Evolutionary conservation across 2,113 vertebrate genomes (phyloP), one percentile per base, ranked within the genome.

Genomic region (Gasterosteus nipponicus): DNA sequence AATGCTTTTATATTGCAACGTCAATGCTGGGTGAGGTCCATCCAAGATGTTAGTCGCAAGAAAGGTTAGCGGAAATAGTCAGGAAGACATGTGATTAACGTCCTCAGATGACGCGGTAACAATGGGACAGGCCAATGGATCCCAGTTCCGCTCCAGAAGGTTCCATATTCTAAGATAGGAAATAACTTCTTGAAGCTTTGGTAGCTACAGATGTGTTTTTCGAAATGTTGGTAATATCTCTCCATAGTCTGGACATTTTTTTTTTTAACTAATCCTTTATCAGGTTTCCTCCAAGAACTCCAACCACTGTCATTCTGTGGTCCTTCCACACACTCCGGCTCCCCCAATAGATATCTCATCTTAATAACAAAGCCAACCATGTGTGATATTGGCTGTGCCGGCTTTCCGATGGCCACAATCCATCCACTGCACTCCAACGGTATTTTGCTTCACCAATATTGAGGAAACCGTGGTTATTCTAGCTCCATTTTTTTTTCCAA

Each of bases 351-450:
- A 83, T 84, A 87, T 84, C 70, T 87, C 78, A 75, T 86, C 84
- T 86, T 91, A 86, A 90, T 89, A 67, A 85, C 81, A 68, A 74
- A 85, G 69, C 54, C 87, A 90, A 72, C 80, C 87, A 90, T 82
- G 86, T 89, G 89, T 89, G 84, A 89, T 86, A 91, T 89, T 91
- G 89, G 80, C 76, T 89, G 82, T 77, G 70, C 84, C 49, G 79
- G 66, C 68, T 81, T 77, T 77, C 73, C 84, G 79, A 61, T 83
- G 64, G 67, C 78, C 61, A 64, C 71, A 18, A 78, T 84, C 77
- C 81, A 83, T 84, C 76, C 70, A 69, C 62, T 75, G 66, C 80
- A 75, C 69, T 85, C 57, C n/a, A 72, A 54, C 47, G 39, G 60
- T 39, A 69, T 80, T 71, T 80, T 73, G 60, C 79, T 75, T 86